These are phyloP conservation scores for Pterophyllum scalare DNA, from an alignment of 2,113 vertebrate genomes.

Conservation along the genomic window DNA sequence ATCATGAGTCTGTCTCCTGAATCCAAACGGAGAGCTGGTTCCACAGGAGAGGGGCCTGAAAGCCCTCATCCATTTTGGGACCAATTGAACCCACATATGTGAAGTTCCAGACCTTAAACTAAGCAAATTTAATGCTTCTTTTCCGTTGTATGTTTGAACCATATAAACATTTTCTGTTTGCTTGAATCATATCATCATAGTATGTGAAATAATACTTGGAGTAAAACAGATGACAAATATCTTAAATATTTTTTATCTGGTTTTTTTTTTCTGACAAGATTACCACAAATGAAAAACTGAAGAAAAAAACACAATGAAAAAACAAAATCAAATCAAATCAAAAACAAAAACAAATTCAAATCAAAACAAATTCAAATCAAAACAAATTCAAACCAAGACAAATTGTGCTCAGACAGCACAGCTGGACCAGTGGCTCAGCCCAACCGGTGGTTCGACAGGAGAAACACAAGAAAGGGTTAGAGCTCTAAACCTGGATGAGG, in stretches of 20 bases:
- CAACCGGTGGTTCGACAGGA: too few species aligned
- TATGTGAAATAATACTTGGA: neutral
- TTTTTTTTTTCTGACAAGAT: neutral
- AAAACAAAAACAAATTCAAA: neutral
- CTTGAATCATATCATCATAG: neutral
- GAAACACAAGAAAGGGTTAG: conserved; percentile 52
- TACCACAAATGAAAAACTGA: neutral
- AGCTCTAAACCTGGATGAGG: conserved; percentile 36
- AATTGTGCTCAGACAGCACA: conserved; percentile 75
- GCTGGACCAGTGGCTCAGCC: conserved; percentile 78
- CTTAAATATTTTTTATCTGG: neutral
- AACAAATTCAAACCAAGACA: too few species aligned
- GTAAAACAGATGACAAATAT: neutral
- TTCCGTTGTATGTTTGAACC: neutral
- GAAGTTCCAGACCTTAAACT: neutral
- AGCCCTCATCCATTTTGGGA: too few species aligned
- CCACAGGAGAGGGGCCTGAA: too few species aligned
- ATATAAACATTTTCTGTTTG: neutral
- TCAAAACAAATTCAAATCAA: too few species aligned
- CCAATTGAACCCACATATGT: fast-evolving
- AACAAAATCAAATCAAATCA: neutral
- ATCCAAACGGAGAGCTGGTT: too few species aligned
- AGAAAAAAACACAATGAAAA: neutral
- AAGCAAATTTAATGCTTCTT: neutral
- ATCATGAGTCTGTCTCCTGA: too few species aligned